Percentiles rank a stretch among this genome's conserved stretches.
Conservation (phyloP, 1,140 invertebrate genomes). For the Neotoxoptera formosana region DNA sequence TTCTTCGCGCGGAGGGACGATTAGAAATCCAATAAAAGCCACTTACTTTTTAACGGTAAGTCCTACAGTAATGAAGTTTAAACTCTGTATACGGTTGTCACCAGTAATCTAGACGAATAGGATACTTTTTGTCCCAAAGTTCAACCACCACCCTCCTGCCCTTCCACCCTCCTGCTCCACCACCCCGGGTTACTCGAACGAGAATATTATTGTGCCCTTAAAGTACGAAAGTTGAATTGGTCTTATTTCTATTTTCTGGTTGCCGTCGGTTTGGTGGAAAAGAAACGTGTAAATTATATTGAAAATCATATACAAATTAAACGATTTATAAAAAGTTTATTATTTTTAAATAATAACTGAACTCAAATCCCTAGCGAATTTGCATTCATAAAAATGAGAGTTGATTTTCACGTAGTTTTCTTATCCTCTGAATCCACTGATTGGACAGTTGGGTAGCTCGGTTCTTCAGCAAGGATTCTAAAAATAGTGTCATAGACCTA, state of each 20-base stretch:
- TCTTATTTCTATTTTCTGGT: not conserved
- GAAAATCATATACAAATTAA: not conserved
- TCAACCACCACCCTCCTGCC: too few relatives aligned
- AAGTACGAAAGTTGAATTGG: not conserved
- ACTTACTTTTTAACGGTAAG: not conserved
- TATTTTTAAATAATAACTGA: too few relatives aligned
- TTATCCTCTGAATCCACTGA: too few relatives aligned
- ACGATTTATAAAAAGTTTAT: too few relatives aligned
- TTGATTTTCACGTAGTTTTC: too few relatives aligned
- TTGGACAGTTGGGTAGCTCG: not conserved
- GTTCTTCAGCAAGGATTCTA: too few relatives aligned
- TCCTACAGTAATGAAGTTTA: not conserved
- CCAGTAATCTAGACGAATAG: not conserved
- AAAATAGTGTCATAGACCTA: too few relatives aligned
- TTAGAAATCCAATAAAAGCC: not conserved
- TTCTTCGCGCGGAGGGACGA: not conserved
- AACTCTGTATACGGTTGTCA: not conserved
- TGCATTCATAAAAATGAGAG: too few relatives aligned
- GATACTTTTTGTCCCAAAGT: not conserved
- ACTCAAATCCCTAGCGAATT: too few relatives aligned
- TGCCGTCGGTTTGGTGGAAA: not conserved
- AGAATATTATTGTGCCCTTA: too few relatives aligned
- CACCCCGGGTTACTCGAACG: too few relatives aligned
- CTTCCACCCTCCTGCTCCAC: too few relatives aligned
- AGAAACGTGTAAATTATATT: not conserved